Conservation (phyloP, 2,113 vertebrate genomes). For the Platycercus adscitus region DNA sequence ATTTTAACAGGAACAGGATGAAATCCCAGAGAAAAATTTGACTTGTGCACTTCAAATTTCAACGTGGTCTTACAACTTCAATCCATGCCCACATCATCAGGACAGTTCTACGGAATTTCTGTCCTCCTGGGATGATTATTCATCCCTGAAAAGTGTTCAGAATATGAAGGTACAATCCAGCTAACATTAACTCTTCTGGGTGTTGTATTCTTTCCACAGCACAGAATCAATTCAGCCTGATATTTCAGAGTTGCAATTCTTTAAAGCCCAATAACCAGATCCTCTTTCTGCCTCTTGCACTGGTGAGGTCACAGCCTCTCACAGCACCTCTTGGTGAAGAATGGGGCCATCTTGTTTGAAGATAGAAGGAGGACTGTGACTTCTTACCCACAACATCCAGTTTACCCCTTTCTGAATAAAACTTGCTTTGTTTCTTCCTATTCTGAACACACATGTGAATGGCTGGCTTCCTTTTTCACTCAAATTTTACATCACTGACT, state of each 20-base stretch:
- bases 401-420: background rate
- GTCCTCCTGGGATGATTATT: background rate
- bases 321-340: background rate
- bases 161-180: background rate
- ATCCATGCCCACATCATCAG: background rate
- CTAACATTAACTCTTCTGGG: rapidly evolving
- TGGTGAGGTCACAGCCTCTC: background rate
- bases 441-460: background rate
- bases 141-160: background rate
- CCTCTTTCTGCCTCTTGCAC: background rate
- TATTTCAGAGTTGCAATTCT: background rate
- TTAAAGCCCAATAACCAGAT: background rate
- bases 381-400: background rate
- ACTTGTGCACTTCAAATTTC: background rate
- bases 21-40: background rate
- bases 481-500: background rate
- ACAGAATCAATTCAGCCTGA: background rate
- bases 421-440: background rate
- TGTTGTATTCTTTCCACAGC: background rate
- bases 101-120: background rate
- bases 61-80: background rate
- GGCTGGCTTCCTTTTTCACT: background rate
- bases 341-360: background rate
- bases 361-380: background rate
- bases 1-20: background rate